These are phyloP conservation scores for Eira barbara DNA, from an alignment of 2,113 vertebrate genomes.

Conservation along the genomic window DNA sequence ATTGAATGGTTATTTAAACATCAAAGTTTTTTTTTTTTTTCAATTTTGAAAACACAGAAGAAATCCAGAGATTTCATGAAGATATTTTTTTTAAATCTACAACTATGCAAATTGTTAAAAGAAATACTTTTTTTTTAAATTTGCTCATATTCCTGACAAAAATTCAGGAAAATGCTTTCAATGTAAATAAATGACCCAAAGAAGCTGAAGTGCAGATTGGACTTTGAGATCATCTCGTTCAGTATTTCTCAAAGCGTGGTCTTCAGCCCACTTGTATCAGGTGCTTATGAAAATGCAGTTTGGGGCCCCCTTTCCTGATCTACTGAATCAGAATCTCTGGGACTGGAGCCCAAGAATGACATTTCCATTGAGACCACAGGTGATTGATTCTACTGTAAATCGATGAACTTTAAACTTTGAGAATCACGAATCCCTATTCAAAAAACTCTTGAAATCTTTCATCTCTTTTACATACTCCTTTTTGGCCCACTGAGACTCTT, in stretches of 20 bases:
- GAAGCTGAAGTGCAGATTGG: background rate
- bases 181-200: background rate
- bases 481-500: background rate
- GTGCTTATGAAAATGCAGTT: background rate
- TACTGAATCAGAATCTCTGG: background rate
- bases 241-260: background rate
- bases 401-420: background rate
- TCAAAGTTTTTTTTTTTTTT: background rate
- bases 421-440: background rate
- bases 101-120: background rate
- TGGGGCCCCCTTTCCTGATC: background rate
- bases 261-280: background rate
- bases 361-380: background rate
- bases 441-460: background rate
- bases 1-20: background rate
- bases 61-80: constrained; percentile 33
- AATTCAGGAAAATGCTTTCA: background rate
- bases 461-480: background rate
- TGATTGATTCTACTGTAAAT: background rate
- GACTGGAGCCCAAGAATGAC: background rate
- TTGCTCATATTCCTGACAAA: background rate
- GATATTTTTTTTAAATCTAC: background rate
- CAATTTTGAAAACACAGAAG: background rate
- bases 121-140: background rate
- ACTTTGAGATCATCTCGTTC: background rate